These are phyloP conservation scores for Centropus bengalensis DNA, from an alignment of 2,113 vertebrate genomes.

Conservation along the genomic window DNA sequence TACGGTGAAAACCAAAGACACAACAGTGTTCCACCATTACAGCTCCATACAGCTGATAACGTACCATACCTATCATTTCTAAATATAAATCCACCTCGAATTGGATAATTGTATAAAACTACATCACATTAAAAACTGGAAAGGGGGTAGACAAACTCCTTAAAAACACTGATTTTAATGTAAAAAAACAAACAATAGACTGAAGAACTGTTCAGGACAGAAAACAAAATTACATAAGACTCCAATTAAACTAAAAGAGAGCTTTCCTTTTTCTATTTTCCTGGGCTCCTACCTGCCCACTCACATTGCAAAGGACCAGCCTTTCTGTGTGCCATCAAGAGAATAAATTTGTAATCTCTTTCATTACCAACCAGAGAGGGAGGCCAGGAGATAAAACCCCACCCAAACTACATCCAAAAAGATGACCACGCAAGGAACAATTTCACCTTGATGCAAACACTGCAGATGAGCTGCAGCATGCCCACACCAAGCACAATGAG, in stretches of 20 bases:
- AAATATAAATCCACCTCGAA: background rate
- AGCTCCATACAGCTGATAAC: background rate
- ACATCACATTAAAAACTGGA: background rate
- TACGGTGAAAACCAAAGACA: background rate
- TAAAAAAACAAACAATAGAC: background rate
- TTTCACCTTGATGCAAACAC: background rate
- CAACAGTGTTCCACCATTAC: background rate
- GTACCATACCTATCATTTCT: fast-evolving
- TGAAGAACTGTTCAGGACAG: background rate
- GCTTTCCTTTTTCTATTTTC: background rate
- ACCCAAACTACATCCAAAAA: background rate
- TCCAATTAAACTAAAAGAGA: background rate
- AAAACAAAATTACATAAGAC: background rate
- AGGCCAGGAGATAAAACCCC: background rate
- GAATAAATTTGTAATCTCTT: background rate
- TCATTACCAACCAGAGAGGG: background rate
- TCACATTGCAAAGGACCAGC: background rate
- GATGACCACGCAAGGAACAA: background rate
- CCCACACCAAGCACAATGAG: background rate
- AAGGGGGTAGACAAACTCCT: background rate
- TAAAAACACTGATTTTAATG: background rate
- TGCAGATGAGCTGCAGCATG: background rate
- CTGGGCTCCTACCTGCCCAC: background rate
- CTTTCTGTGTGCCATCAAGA: background rate
- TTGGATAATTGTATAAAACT: background rate